Conservation (phyloP, 2,113 vertebrate species). For the Syngnathus typhle region DNA sequence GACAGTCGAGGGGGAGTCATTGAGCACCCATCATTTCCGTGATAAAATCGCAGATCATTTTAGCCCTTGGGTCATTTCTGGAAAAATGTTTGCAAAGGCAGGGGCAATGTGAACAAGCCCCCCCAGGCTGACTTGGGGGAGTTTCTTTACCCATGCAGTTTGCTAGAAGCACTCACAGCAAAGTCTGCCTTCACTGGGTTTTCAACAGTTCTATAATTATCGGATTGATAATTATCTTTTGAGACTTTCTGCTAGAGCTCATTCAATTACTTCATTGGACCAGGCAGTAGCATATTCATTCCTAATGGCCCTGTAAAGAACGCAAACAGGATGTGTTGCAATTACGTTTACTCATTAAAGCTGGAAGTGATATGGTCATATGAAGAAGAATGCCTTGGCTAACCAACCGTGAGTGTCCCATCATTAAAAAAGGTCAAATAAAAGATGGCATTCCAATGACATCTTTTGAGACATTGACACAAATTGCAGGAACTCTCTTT, state of each 20-base stretch:
- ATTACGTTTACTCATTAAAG: conserved; percentile 37
- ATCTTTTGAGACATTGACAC: neutral
- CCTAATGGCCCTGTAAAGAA: conserved; percentile 17
- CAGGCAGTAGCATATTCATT: conserved; percentile 1
- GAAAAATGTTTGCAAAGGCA: neutral
- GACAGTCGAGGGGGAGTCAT: neutral
- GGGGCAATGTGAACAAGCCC: too few relatives aligned
- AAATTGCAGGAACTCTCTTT: neutral
- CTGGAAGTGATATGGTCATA: conserved; percentile 43
- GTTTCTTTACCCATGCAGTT: too few relatives aligned
- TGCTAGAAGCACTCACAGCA: too few relatives aligned
- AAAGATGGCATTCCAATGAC: neutral
- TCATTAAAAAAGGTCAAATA: neutral
- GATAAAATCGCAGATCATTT: neutral
- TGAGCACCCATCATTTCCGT: neutral
- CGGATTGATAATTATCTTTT: too few relatives aligned
- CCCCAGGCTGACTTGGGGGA: too few relatives aligned
- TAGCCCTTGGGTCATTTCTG: neutral
- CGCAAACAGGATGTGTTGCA: conserved; percentile 48
- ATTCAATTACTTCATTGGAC: conserved; percentile 6
- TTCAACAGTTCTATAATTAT: too few relatives aligned
- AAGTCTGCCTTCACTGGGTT: too few relatives aligned
- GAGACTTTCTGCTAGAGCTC: neutral
- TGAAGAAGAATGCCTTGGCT: conserved; percentile 6
- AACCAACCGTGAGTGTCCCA: neutral